Evolutionary conservation across 2,797 vertebrate species (phyloP).

Genomic region (Podargus strigoides): DNA sequence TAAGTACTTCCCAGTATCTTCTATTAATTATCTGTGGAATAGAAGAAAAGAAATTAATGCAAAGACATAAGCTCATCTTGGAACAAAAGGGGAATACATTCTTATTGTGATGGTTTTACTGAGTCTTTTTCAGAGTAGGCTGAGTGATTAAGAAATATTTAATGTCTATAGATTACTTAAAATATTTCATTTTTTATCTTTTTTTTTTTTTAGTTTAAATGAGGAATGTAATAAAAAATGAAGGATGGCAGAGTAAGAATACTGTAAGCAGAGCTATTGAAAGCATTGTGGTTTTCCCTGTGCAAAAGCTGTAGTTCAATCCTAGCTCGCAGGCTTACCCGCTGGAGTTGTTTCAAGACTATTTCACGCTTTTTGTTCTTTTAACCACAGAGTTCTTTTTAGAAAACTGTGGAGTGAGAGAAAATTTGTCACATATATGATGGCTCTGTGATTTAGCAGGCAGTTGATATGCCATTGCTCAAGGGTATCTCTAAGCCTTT

Average conservation of each 20-base stretch:
- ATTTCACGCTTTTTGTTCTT: conserved; percentile 32
- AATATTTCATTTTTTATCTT: neutral
- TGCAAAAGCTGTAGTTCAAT: neutral
- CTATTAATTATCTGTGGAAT: conserved; percentile 72
- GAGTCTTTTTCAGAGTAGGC: neutral
- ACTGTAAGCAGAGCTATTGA: neutral
- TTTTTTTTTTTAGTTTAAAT: neutral
- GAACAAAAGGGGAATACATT: conserved; percentile 51
- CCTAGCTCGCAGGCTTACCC: neutral
- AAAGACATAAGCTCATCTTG: conserved; percentile 55
- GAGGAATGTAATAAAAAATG: neutral
- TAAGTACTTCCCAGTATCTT: conserved; percentile 69
- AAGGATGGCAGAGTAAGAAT: neutral
- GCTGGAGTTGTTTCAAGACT: neutral
- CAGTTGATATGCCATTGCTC: neutral
- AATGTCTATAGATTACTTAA: neutral
- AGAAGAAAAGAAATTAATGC: conserved; percentile 72
- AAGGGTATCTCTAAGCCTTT: neutral
- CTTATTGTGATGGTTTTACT: conserved; percentile 26
- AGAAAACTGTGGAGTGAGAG: neutral
- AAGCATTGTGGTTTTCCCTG: neutral
- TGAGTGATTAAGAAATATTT: conserved; percentile 44
- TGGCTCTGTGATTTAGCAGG: neutral
- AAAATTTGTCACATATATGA: neutral
- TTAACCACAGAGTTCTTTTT: neutral